Percentiles rank a stretch among this genome's conserved stretches.
Evolutionary conservation across 2,888 invertebrate genomes (phyloP).

Genomic region (Athalia cordata): DNA sequence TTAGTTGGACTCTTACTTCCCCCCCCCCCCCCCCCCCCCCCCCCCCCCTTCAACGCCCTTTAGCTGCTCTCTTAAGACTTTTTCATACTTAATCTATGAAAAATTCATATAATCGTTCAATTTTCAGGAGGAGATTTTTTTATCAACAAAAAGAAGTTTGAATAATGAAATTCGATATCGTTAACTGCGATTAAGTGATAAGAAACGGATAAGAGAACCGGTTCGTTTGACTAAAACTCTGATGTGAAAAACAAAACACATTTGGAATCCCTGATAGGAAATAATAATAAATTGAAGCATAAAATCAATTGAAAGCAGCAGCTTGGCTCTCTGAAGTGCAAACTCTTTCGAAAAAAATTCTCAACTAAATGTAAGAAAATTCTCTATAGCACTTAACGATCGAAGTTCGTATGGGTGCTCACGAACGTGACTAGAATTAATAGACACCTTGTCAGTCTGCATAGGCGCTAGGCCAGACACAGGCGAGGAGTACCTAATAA

Average conservation of each 20-base stretch:
- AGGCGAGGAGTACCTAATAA: no score
- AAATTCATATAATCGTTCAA: no score
- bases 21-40: no score
- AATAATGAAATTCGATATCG: no score
- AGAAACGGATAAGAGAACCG: no score
- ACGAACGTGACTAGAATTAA: conserved; percentile 38
- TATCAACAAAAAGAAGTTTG: no score
- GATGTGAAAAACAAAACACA: not conserved
- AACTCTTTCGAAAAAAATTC: conserved; percentile 11
- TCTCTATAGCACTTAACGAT: conserved; percentile 19
- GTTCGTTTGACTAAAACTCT: not conserved
- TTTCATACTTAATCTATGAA: no score
- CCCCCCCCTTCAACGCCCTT: no score
- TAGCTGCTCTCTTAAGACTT: no score
- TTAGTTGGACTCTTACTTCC: no score
- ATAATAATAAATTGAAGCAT: not conserved
- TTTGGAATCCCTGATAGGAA: not conserved
- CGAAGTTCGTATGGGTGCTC: conserved; percentile 23
- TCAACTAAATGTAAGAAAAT: conserved; percentile 2
- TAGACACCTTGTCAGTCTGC: conserved; percentile 6
- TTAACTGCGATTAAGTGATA: no score
- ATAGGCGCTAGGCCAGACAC: conserved; percentile 6
- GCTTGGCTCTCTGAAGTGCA: not conserved
- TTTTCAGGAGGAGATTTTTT: no score
- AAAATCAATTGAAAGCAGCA: not conserved